Base-by-base conservation (phyloP, 1,140 invertebrate species). In the Drosophila kohkoa region DNA sequence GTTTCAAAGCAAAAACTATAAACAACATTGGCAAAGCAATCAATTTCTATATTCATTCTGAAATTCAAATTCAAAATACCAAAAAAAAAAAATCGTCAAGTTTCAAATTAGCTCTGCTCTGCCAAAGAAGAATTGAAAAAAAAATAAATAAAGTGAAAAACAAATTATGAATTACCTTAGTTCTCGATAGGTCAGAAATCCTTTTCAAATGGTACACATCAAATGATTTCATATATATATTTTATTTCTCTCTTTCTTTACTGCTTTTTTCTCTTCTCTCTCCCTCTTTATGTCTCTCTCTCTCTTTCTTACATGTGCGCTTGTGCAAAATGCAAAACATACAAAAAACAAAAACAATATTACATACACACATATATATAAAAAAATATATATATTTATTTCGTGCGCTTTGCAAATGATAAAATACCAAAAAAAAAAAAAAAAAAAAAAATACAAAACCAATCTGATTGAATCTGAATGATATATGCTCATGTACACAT, bases 271-370 rank as follows among this genome's bases (percentile, higher is more conserved):
- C 72, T 75, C 60, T 79, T 81, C 67, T 88, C 68, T 82, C 68
- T 82, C 71, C 64, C 78, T 70, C 77, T 82, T 63, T 85, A 55
- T 77, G 15, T 15, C 15, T 15, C 77, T 87, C 68, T 85, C 64
- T 82, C 62, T 78, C 82, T 86, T 77, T 89, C 63, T 81, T 83
- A 86, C 69, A 88, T 87, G 83, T 88, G 83, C 82, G 82, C 80
- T 87, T 87, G 83, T 82, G 81, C 66, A 77, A 83, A 76, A 71
- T 63, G 51, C 60, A 49, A 71, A 63, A 55, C 43, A 48, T 66
- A 57, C 15, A 25, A 13, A 62, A 78, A 64, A 71, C 49, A 57
- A 63, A 52, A 48, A 57, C 15, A 49, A 63, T 28, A 48, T 16
- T 35, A 49, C 6, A 16, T 43, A 43, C 41, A 60, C 13, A 69